These are phyloP conservation scores for Sinocyclocheilus grahami DNA, from an alignment of 2,113 vertebrate genomes.

Conservation along the genomic window DNA sequence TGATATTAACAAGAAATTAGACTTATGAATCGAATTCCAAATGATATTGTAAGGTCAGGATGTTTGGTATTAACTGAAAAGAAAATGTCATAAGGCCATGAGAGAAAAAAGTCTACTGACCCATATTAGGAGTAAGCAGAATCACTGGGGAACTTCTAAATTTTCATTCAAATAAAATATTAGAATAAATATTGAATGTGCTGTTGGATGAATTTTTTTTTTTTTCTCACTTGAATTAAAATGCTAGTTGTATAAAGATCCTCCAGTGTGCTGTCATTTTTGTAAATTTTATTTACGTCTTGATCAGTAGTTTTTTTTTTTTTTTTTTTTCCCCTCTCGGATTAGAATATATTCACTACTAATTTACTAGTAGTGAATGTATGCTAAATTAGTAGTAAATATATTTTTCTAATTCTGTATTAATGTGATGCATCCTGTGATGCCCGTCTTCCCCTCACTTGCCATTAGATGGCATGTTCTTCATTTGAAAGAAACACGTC, in stretches of 20 bases:
- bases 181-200: background rate
- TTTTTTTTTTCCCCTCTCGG: background rate
- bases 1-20: background rate
- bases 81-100: background rate
- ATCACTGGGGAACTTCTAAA: background rate
- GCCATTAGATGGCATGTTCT: conserved; percentile 55
- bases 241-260: background rate
- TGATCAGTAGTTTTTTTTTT: no score
- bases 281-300: no score
- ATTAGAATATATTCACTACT: no score
- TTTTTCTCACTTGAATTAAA: background rate
- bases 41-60: background rate
- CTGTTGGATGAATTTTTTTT: background rate
- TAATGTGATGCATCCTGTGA: background rate
- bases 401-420: background rate
- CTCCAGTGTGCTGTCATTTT: background rate
- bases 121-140: background rate
- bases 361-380: background rate
- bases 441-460: background rate
- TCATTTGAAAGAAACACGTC: background rate
- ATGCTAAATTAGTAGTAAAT: background rate
- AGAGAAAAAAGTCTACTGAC: background rate
- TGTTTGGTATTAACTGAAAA: background rate
- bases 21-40: background rate
- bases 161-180: background rate